These are phyloP conservation scores for Brachyistius frenatus DNA, from an alignment of 2,113 vertebrate species.

Conservation along the genomic window DNA sequence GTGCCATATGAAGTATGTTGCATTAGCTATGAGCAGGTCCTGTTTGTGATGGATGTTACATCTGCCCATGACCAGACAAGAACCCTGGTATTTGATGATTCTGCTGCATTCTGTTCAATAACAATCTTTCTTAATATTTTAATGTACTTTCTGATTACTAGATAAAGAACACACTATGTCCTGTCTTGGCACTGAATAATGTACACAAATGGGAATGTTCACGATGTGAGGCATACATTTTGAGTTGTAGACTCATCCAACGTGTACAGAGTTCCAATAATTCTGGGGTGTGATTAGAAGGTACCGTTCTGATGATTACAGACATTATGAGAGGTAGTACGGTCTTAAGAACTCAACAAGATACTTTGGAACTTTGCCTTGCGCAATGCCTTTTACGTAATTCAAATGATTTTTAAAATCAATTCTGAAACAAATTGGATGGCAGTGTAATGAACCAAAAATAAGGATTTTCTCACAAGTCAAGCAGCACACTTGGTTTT, in stretches of 20 bases:
- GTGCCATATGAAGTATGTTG: too few species aligned
- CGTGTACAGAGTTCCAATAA: not conserved
- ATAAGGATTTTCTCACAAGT: slow-evolving; percentile 1
- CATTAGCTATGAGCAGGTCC: too few species aligned
- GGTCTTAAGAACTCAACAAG: not conserved
- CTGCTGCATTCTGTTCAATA: too few species aligned
- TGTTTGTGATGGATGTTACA: too few species aligned
- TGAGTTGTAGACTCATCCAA: not conserved
- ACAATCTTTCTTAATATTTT: too few species aligned
- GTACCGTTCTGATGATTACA: not conserved
- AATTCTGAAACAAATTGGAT: slow-evolving; percentile 18
- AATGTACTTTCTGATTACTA: too few species aligned
- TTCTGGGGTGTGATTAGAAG: not conserved
- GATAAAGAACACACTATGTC: too few species aligned
- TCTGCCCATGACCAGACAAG: too few species aligned
- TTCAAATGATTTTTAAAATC: slow-evolving; percentile 17
- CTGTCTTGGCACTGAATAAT: too few species aligned
- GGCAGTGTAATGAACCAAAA: slow-evolving; percentile 9
- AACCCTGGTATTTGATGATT: too few species aligned
- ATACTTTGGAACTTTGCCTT: not conserved
- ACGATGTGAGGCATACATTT: too few species aligned
- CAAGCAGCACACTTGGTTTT: not conserved
- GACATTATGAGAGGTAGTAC: slow-evolving; percentile 6
- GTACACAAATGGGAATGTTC: too few species aligned
- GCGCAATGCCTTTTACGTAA: not conserved